Conservation (phyloP, 2,797 vertebrate species). For the Pangasius sanitwongsei region DNA sequence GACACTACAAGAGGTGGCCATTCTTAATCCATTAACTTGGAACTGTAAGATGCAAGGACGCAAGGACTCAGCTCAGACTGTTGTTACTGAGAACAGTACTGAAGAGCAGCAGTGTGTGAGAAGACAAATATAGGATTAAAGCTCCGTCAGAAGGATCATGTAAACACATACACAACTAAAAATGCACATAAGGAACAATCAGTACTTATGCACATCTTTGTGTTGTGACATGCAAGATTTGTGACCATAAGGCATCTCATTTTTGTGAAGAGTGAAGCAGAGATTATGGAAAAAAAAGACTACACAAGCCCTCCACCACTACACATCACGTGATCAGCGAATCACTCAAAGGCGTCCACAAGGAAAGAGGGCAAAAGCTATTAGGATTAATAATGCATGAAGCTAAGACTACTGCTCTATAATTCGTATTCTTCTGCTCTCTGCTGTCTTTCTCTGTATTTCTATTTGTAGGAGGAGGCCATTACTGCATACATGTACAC, state of each 20-base stretch:
- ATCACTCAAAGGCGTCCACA: conserved; percentile 36
- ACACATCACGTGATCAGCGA: conserved; percentile 41
- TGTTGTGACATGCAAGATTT: conserved; percentile 11
- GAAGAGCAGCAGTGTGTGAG: conserved; percentile 21
- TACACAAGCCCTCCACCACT: conserved; percentile 22
- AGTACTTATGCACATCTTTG: background rate
- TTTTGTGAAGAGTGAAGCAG: background rate
- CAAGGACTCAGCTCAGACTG: conserved; percentile 14
- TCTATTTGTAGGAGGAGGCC: background rate
- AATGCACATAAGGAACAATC: conserved; percentile 19
- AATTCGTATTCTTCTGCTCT: conserved; percentile 36
- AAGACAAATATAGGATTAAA: conserved; percentile 20
- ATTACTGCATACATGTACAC: conserved; percentile 1
- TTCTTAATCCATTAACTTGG: conserved; percentile 42
- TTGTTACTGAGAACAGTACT: background rate
- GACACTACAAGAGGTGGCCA: background rate
- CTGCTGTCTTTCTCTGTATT: background rate
- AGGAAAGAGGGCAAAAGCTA: conserved; percentile 42
- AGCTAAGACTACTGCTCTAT: conserved; percentile 6
- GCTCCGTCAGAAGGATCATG: background rate
- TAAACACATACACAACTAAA: background rate
- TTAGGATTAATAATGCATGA: conserved; percentile 57
- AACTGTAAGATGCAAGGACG: background rate
- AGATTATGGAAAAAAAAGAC: conserved; percentile 19
- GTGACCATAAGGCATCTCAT: background rate